Conservation (phyloP, 2,113 vertebrate genomes). For the Garra rufa region DNA sequence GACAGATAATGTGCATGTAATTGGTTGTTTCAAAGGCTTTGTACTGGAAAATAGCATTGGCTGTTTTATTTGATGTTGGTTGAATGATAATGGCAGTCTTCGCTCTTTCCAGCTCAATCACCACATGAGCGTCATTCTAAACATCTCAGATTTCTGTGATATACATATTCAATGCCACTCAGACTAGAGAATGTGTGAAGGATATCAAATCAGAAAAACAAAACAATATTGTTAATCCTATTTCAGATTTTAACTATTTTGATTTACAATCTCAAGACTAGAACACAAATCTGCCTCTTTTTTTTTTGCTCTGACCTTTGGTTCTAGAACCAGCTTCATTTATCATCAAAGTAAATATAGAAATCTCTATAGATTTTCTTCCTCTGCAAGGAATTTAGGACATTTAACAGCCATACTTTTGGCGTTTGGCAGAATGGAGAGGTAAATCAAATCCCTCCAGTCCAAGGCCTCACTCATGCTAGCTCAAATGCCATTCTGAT, state of each 20-base stretch:
- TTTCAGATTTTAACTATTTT: conserved; percentile 60
- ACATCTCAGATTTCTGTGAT: not conserved
- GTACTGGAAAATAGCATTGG: conserved; percentile 49
- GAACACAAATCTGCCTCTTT: conserved; percentile 55
- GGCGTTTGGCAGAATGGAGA: conserved; percentile 3
- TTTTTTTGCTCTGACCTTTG: conserved; percentile 55
- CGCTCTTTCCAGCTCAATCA: conserved; percentile 21
- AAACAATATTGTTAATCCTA: conserved; percentile 50
- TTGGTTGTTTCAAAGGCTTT: conserved; percentile 53
- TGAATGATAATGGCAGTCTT: conserved; percentile 46
- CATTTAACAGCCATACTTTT: conserved; percentile 38
- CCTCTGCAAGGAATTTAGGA: conserved; percentile 60
- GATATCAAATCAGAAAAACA: conserved; percentile 20
- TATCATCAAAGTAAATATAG: conserved; percentile 65
- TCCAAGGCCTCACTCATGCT: conserved; percentile 49
- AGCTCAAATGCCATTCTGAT: conserved; percentile 34
- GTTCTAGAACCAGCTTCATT: conserved; percentile 63
- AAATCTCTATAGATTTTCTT: conserved; percentile 59
- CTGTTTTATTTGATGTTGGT: conserved; percentile 27
- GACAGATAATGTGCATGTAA: conserved; percentile 46
- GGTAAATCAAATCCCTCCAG: conserved; percentile 60
- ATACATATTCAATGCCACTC: not conserved
- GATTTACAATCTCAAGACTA: conserved; percentile 42
- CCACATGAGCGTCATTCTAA: conserved; percentile 19
- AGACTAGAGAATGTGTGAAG: not conserved